Evolutionary conservation across 2,888 invertebrate genomes (phyloP).

Genomic region (Drepana falcataria): DNA sequence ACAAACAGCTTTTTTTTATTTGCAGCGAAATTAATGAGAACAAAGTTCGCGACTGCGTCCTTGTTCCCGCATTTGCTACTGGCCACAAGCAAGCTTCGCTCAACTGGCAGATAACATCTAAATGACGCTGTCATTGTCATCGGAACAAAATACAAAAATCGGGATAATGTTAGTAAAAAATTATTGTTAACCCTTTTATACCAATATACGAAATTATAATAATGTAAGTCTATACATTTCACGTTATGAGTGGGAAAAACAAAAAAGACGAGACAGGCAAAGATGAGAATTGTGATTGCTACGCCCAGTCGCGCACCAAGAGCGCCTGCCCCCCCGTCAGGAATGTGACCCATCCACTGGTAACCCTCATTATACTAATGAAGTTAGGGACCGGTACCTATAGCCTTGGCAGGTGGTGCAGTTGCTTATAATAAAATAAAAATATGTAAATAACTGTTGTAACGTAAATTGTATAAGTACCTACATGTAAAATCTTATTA

Average conservation of each 20-base stretch:
- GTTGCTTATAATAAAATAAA: no score
- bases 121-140: neutral
- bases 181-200: constrained; percentile 11
- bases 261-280: constrained; percentile 26
- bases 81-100: no score
- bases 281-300: constrained; percentile 38
- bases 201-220: constrained; percentile 11
- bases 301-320: constrained; percentile 24
- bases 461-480: no score
- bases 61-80: no score
- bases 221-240: constrained; percentile 25
- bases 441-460: no score
- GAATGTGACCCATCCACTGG: constrained; percentile 66
- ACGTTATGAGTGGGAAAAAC: constrained; percentile 47
- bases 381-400: neutral
- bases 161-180: constrained; percentile 13
- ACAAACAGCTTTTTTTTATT: no score
- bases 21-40: no score
- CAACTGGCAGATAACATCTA: neutral
- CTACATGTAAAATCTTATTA: no score
- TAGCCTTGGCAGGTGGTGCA: no score
- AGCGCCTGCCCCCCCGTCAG: constrained; percentile 39
- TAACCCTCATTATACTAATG: constrained; percentile 14
- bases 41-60: no score
- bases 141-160: neutral